These are phyloP conservation scores for Ictalurus furcatus DNA, from an alignment of 2,113 vertebrate genomes.

Conservation along the genomic window DNA sequence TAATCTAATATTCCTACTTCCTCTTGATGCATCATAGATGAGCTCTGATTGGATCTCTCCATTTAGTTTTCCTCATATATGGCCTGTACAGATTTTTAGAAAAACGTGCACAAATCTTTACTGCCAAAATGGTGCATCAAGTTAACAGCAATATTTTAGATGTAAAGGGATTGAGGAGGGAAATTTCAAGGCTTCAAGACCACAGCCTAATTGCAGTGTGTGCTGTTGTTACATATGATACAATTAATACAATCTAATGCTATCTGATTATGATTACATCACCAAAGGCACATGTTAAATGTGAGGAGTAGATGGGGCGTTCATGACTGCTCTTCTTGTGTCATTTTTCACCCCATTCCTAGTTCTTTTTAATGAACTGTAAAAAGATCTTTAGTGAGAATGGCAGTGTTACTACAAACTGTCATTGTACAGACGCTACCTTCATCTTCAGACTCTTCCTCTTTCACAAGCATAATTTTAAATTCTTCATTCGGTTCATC, in stretches of 20 bases:
- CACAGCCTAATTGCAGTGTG: too few relatives aligned
- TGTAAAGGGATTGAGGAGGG: too few relatives aligned
- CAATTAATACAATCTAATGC: not conserved
- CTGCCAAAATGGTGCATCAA: not conserved
- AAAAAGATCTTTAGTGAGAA: not conserved
- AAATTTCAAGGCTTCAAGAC: too few relatives aligned
- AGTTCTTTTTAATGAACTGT: not conserved
- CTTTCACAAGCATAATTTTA: not conserved
- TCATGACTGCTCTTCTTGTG: not conserved
- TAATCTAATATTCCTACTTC: not conserved
- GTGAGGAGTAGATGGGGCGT: not conserved
- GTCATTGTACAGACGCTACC: not conserved
- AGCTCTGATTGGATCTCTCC: too few relatives aligned
- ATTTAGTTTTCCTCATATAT: too few relatives aligned
- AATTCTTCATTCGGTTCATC: not conserved
- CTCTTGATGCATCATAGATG: too few relatives aligned
- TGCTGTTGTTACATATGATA: not conserved
- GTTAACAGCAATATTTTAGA: too few relatives aligned
- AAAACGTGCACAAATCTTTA: too few relatives aligned
- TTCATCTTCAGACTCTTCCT: conserved; percentile 4
- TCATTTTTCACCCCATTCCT: not conserved
- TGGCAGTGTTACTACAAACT: not conserved
- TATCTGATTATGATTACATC: not conserved
- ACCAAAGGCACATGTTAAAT: not conserved
- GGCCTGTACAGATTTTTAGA: too few relatives aligned